phyloP scores from a whole-genome alignment of 2,797 vertebrate genomes.

The Hyperoplus immaculatus region DNA sequence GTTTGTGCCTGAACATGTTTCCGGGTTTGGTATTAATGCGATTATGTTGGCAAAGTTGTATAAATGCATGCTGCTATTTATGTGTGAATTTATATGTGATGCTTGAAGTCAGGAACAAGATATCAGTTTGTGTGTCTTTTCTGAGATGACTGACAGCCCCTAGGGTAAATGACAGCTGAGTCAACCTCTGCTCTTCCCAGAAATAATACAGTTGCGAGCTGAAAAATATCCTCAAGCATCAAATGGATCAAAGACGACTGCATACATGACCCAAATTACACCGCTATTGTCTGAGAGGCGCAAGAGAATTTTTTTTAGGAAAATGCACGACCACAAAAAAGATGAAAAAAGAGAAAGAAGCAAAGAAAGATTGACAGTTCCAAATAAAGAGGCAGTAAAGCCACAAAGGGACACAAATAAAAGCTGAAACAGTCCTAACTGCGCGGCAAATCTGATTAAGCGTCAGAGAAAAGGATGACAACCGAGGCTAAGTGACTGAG shows the following conservation, averaged over 20 bases:
- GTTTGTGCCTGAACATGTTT: constrained; percentile 6
- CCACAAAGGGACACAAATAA: constrained; percentile 55
- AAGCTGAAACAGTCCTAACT: constrained; percentile 62
- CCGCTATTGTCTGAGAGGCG: constrained; percentile 19
- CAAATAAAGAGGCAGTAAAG: constrained; percentile 55
- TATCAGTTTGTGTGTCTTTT: constrained; percentile 31
- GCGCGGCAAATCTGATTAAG: constrained; percentile 76
- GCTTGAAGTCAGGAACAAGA: constrained; percentile 31
- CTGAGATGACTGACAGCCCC: constrained; percentile 20
- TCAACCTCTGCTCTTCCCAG: constrained; percentile 32
- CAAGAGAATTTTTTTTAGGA: constrained; percentile 11
- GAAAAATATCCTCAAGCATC: constrained; percentile 35
- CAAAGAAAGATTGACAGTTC: constrained; percentile 49
- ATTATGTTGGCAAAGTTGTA: constrained; percentile 5
- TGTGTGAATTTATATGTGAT: constrained; percentile 18
- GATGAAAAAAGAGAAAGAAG: not conserved
- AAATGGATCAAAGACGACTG: constrained; percentile 43
- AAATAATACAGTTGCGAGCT: constrained; percentile 34
- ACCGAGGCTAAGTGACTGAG: constrained; percentile 77
- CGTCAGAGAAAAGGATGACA: constrained; percentile 64
- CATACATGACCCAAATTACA: constrained; percentile 41
- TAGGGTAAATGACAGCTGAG: constrained; percentile 29
- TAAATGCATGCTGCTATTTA: constrained; percentile 37
- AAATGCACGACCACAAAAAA: constrained; percentile 9
- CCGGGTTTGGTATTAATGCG: not conserved